phyloP scores from a whole-genome alignment of 64 coral and sea anemone genomes.

The Stylophora pistillata region DNA sequence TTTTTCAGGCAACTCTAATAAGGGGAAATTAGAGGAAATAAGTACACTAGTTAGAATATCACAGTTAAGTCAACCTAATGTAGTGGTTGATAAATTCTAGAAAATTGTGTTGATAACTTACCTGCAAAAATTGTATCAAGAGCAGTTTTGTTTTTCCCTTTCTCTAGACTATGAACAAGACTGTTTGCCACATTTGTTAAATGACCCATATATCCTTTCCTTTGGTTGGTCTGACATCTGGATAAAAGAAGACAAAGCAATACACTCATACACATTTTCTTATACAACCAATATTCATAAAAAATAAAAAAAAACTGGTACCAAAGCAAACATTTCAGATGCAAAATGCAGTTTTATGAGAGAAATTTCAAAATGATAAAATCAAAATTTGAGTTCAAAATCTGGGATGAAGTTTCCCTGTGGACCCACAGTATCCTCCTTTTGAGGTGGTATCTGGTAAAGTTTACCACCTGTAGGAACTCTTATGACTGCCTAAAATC shows the following conservation, averaged over 20 bases:
- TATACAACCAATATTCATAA: neutral
- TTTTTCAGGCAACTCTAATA: slow-evolving; percentile 87
- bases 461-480: too few relatives aligned
- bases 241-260: neutral
- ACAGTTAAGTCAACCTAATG: too few relatives aligned
- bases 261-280: too few relatives aligned
- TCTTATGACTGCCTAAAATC: too few relatives aligned
- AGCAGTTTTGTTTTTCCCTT: slow-evolving; percentile 89
- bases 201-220: slow-evolving; percentile 96
- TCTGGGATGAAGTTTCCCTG: too few relatives aligned
- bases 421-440: too few relatives aligned
- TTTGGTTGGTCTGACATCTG: slow-evolving; percentile 7
- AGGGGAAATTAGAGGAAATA: too few relatives aligned
- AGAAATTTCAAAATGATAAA: too few relatives aligned
- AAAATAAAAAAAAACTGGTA: neutral
- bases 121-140: slow-evolving; percentile 77
- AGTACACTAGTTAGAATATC: too few relatives aligned
- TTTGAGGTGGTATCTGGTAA: too few relatives aligned
- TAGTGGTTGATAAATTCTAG: neutral
- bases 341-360: too few relatives aligned
- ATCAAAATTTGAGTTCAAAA: too few relatives aligned
- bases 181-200: slow-evolving; percentile 95
- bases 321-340: neutral
- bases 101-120: slow-evolving; percentile 20
- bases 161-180: slow-evolving; percentile 67